Conservation (phyloP, 2,888 invertebrate genomes). For the Oasisia sp. region DNA sequence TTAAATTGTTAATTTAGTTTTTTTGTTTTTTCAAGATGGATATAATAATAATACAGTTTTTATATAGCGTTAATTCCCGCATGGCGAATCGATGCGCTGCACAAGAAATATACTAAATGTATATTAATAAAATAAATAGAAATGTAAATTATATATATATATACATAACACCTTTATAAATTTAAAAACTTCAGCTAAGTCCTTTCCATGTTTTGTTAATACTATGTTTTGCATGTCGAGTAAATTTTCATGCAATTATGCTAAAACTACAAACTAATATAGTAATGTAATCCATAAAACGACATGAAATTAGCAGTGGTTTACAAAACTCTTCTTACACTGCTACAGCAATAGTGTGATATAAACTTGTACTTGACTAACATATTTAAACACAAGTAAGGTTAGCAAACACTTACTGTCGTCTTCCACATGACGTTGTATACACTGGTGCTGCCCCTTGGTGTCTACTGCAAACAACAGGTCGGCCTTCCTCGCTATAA, state of each 20-base stretch:
- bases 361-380: background rate
- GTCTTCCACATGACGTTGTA: background rate
- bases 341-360: background rate
- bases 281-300: background rate
- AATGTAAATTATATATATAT: too few species aligned
- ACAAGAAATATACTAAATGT: too few species aligned
- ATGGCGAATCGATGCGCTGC: too few species aligned
- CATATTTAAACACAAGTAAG: background rate
- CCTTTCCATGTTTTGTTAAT: background rate
- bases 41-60: too few species aligned
- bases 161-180: background rate
- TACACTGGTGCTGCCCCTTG: background rate
- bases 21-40: background rate
- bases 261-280: background rate
- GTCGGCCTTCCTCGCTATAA: constrained; percentile 85
- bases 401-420: background rate
- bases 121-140: too few species aligned
- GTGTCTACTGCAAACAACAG: constrained; percentile 72
- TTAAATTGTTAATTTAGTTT: too few species aligned
- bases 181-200: background rate
- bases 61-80: too few species aligned
- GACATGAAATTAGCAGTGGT: background rate
- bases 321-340: background rate
- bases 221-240: too few species aligned
- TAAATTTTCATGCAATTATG: too few species aligned